Evolutionary conservation across 2,797 vertebrate genomes (phyloP).

Genomic region (Hemitrygon akajei): DNA sequence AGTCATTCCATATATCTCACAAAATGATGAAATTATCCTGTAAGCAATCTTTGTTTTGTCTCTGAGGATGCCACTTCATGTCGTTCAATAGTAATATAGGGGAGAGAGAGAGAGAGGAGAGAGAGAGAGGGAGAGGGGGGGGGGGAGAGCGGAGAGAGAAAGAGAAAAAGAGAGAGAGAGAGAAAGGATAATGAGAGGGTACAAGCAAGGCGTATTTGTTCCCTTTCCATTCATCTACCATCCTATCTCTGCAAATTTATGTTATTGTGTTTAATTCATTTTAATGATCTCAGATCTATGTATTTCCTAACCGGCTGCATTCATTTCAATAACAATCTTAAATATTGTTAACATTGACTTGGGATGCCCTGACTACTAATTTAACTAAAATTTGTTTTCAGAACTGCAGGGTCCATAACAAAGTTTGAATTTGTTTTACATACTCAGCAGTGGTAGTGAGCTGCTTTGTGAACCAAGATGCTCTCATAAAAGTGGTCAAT

Average conservation of each 20-base stretch:
- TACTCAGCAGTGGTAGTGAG: background rate
- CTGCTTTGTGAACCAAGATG: background rate
- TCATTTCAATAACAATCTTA: background rate
- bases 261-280: background rate
- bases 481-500: background rate
- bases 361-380: background rate
- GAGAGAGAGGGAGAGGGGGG: background rate
- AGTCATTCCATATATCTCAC: constrained; percentile 25
- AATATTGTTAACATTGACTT: background rate
- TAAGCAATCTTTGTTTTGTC: constrained; percentile 43
- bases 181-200: background rate
- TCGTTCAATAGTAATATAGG: background rate
- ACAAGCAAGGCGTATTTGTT: background rate
- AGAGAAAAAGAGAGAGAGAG: background rate
- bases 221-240: background rate
- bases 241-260: background rate
- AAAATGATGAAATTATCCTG: constrained; percentile 39
- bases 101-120: background rate
- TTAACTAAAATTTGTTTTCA: background rate
- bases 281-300: background rate
- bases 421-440: background rate
- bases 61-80: constrained; percentile 39
- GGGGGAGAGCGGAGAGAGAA: background rate
- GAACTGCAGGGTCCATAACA: background rate
- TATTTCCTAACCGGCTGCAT: background rate